Evolutionary conservation across 2,888 invertebrate genomes (phyloP), one percentile per base, ranked within the genome.

Genomic region (Artemia sinica): DNA sequence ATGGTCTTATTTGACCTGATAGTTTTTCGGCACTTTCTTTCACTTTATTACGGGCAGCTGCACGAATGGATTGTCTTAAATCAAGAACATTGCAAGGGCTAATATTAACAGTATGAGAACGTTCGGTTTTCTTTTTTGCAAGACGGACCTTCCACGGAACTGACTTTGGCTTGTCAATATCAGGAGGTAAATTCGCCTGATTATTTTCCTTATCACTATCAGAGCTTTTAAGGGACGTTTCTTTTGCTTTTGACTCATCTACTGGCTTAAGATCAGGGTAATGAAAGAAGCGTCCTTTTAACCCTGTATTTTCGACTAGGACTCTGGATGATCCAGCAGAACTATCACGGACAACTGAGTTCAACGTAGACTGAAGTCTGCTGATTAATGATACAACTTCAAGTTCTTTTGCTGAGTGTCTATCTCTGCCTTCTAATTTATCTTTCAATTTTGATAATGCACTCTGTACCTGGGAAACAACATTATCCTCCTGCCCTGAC

Each of bases 61-160:
- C 14, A 41, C 65, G 68, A 10, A 70, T 50, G 9, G 66, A 70
- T 58, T 70, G 68, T 11, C 70, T 50, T 18, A 70, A 41, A 51
- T 70, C 70, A 58, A 70, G 28, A 49, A 50, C 58, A n/a, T 66
- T 66, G 48, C 50, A 49, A 9, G 84, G 83, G 58, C 87, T 88
- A 18, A 91, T 90, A 66, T 88, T 89, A 41, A 91, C 87, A 0
- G 91, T 91, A 77, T 91, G 89, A 28, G 75, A 74, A 0, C 91
- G 79, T 66, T 83, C 83, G 71, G 84, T 83, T 49, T 74, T 72
- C 69, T 73, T 74, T 68, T 73, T 74, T 13, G 74, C 74, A 49
- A 74, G 72, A 58, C 74, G 70, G 13, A 75, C 73, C 71, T 75
- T 75, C 75, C 75, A 75, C 6, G 75, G 75, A n/a, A 73, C 70